These are phyloP conservation scores for Yponomeuta cagnagella DNA, from an alignment of 2,888 invertebrate species.

Conservation along the genomic window DNA sequence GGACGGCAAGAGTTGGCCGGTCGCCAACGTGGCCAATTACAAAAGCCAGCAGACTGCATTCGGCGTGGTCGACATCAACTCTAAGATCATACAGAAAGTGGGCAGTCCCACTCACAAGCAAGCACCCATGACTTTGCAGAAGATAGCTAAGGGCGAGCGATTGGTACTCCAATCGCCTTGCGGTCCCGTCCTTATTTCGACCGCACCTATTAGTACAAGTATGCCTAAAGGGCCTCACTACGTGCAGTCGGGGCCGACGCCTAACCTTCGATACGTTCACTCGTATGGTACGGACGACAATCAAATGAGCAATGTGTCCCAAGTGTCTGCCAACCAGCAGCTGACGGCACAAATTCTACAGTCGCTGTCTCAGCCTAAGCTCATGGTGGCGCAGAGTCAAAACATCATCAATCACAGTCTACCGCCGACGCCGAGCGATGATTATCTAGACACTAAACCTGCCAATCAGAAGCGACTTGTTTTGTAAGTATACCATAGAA, in stretches of 20 bases:
- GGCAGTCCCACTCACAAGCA: conserved; percentile 62
- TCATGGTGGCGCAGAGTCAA: conserved; percentile 49
- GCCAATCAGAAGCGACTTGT: conserved; percentile 59
- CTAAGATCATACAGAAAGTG: conserved; percentile 66
- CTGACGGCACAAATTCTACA: conserved; percentile 79
- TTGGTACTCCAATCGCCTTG: conserved; percentile 64
- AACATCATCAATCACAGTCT: conserved; percentile 36
- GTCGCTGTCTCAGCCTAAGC: conserved; percentile 67
- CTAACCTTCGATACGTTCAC: conserved; percentile 63
- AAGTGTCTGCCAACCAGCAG: conserved; percentile 77
- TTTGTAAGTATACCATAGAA: conserved; percentile 50
- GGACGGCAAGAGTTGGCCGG: conserved; percentile 60
- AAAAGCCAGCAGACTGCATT: conserved; percentile 52
- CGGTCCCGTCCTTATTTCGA: conserved; percentile 62
- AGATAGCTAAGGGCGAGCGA: conserved; percentile 58
- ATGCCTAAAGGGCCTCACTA: conserved; percentile 68
- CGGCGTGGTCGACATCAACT: conserved; percentile 54
- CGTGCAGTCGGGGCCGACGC: conserved; percentile 63
- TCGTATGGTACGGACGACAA: conserved; percentile 55
- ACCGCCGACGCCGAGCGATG: conserved; percentile 31
- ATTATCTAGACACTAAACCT: conserved; percentile 44
- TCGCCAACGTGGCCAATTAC: conserved; percentile 51
- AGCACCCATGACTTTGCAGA: conserved; percentile 44
- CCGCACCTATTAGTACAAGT: conserved; percentile 54
- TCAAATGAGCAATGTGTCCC: conserved; percentile 57